Base-by-base conservation (phyloP, 64 coral and sea anemone species). In the Catalaphyllia jardinei region DNA sequence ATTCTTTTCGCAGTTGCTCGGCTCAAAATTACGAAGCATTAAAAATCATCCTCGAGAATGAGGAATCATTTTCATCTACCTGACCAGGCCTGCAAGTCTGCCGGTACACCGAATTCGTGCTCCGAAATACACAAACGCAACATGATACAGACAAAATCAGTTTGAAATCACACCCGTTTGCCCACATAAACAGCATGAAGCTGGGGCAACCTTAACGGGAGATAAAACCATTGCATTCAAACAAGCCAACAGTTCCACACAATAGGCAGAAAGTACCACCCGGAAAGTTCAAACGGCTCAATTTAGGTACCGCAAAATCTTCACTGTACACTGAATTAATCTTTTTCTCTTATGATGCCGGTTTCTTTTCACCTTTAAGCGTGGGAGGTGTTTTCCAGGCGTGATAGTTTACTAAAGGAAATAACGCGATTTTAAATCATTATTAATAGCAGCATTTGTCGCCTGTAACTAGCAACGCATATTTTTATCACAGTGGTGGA, bases 131-230 rank as follows among this genome's bases (percentile, higher is more conserved):
- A 24, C 13, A 61, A 54, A 80, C 52, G 30, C 52, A 31, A 31
- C 52, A 31, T 35, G 55, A 80, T 27, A 62, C 25, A 80, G 78
- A 57, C 22, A 54, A 62, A 61, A 31, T 61, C 78, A 80, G 78
- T 27, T 31, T 60, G 78, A 80, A 60, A 60, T 31, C 12, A 62
- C 29, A 5, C 54, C 7, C 55, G 55, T 80, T 80, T 80, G 55
- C 78, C 27, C 52, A 80, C 78, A 61, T 31, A 60, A 80, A 80
- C 78, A 80, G 55, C 78, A 14, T 80, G 50, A 61, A 29, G 54
- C 3, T n/a, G 50, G 29, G 52, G 30, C 25, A 80, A 62, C 78
- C 52, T 9, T 25, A 85, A 28, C 2, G 24, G 63, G 63, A 71
- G 19, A 80, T 54, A 62, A 61, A 30, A 16, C 18, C 18, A 22